Percentiles rank a stretch among this genome's conserved stretches.
Conservation (phyloP, 2,888 invertebrate genomes). For the Trissonchulus latispiculum region DNA sequence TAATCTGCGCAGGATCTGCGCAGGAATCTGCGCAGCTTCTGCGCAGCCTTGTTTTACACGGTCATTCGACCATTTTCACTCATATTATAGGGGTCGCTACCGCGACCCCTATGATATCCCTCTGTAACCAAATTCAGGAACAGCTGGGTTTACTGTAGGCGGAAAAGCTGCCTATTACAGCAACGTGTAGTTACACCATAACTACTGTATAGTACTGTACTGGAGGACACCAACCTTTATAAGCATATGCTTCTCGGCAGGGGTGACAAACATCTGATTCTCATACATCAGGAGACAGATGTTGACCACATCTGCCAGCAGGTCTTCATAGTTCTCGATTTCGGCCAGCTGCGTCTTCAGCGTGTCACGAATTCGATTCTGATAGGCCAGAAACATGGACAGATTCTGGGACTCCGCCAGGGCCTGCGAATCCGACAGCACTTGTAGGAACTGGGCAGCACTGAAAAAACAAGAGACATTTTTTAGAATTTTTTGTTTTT, state of each 20-base stretch:
- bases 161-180: too few relatives aligned
- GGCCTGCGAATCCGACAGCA: slow-evolving; percentile 83
- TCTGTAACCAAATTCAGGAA: too few relatives aligned
- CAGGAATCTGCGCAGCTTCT: too few relatives aligned
- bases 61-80: too few relatives aligned
- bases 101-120: too few relatives aligned
- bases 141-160: too few relatives aligned
- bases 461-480: slow-evolving; percentile 49
- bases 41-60: too few relatives aligned
- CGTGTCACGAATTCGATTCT: slow-evolving; percentile 92
- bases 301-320: slow-evolving; percentile 92
- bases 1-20: too few relatives aligned
- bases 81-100: too few relatives aligned
- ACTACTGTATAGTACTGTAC: too few relatives aligned
- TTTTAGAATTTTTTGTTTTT: too few relatives aligned
- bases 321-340: slow-evolving; percentile 70
- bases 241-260: slow-evolving; percentile 94
- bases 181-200: too few relatives aligned
- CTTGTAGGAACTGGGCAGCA: slow-evolving; percentile 93
- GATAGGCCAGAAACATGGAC: slow-evolving; percentile 96
- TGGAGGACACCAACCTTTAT: slow-evolving; percentile 64
- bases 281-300: slow-evolving; percentile 96
- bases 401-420: slow-evolving; percentile 95
- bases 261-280: slow-evolving; percentile 87
- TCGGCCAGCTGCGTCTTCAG: slow-evolving; percentile 79